These are phyloP conservation scores for Hesperophylax magnus DNA, from an alignment of 1,140 invertebrate genomes.

Conservation along the genomic window DNA sequence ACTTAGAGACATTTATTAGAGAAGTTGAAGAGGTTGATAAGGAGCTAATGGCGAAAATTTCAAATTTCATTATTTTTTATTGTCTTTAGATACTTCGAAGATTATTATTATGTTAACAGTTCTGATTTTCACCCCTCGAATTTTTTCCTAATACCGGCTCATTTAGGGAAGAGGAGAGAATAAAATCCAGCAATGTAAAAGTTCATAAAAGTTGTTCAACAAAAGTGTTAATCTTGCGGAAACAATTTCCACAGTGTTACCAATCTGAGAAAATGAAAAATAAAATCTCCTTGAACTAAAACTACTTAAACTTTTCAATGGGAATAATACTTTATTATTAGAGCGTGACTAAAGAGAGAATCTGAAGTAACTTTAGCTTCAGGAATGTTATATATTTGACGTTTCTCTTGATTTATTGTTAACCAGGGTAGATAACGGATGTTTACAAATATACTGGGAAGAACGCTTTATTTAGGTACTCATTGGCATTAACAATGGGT, in stretches of 20 bases:
- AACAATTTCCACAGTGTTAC: constrained; percentile 29
- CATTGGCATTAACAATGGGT: too few species aligned
- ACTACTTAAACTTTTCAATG: constrained; percentile 14
- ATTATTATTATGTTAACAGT: neutral
- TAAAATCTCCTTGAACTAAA: constrained; percentile 3
- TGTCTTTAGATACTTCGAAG: neutral
- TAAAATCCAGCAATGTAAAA: constrained; percentile 24
- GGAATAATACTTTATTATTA: constrained; percentile 23
- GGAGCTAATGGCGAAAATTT: neutral
- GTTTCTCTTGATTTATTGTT: neutral
- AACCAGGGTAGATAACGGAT: neutral
- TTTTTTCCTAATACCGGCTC: constrained; percentile 4
- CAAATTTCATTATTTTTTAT: neutral
- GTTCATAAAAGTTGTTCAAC: constrained; percentile 30
- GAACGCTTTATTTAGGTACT: too few species aligned
- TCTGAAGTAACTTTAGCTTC: neutral
- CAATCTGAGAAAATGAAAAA: constrained; percentile 33
- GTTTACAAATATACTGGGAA: too few species aligned
- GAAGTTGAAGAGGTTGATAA: neutral
- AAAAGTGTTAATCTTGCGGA: constrained; percentile 38
- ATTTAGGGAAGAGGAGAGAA: neutral
- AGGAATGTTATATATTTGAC: neutral
- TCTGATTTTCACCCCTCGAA: neutral
- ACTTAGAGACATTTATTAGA: neutral
- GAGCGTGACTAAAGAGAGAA: neutral